A percentile compares a stretch with the other conserved stretches of the same genome.
Conservation (phyloP, 1,140 invertebrate species). For the Bathynomus jamesi region DNA sequence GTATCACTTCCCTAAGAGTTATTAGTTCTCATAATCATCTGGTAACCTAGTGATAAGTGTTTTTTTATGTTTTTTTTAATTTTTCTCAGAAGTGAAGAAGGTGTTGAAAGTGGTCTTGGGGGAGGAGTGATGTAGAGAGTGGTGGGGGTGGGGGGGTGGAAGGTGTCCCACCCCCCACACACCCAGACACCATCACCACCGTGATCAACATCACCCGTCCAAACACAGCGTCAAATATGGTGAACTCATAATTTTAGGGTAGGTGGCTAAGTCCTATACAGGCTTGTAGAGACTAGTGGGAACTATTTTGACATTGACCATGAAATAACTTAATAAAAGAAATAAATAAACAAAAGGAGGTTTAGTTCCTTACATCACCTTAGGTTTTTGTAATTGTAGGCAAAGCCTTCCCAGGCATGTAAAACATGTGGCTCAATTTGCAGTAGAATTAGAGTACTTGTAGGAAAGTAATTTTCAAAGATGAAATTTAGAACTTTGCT, state of each 20-base stretch:
- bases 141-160: no score
- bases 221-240: constrained; percentile 40
- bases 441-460: background rate
- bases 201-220: background rate
- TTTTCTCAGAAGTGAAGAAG: no score
- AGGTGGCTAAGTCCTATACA: constrained; percentile 15
- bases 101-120: no score
- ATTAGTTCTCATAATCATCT: no score
- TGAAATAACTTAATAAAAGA: background rate
- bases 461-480: no score
- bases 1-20: no score
- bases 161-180: no score
- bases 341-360: no score
- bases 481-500: no score
- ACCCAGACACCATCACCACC: constrained; percentile 10
- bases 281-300: background rate
- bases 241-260: constrained; percentile 43
- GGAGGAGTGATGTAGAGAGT: no score
- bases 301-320: background rate
- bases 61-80: no score
- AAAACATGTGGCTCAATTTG: background rate
- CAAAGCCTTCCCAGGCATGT: background rate
- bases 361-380: background rate
- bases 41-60: no score
- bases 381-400: background rate